phyloP scores from a whole-genome alignment of 2,888 invertebrate species.

The Bruchidius siliquastri region DNA sequence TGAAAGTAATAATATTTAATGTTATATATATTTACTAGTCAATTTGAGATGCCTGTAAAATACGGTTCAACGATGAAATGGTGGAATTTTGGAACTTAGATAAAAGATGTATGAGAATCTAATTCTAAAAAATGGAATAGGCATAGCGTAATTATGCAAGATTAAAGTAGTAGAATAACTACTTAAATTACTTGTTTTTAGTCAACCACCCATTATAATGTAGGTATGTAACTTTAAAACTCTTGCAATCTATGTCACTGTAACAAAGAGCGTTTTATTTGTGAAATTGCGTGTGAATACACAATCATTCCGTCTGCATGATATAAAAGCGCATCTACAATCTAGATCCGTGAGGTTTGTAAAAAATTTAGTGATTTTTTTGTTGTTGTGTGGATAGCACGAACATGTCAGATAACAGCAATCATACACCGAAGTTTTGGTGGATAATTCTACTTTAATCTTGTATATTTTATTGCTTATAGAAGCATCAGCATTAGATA shows the following conservation, averaged over 20 bases:
- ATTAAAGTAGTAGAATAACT: background rate
- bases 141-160: background rate
- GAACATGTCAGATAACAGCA: background rate
- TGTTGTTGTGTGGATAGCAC: too few species aligned
- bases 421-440: background rate
- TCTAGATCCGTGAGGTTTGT: too few species aligned
- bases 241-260: too few species aligned
- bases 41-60: slow-evolving; percentile 41
- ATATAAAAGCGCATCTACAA: too few species aligned
- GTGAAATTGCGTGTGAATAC: too few species aligned
- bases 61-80: slow-evolving; percentile 7
- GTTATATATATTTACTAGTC: slow-evolving; percentile 44
- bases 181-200: too few species aligned
- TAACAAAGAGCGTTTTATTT: too few species aligned
- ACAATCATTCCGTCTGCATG: too few species aligned
- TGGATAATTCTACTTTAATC: background rate
- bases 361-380: too few species aligned
- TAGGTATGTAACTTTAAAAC: too few species aligned
- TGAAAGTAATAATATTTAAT: slow-evolving; percentile 35
- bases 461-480: background rate
- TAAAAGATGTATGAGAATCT: slow-evolving; percentile 1
- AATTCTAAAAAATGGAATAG: slow-evolving; percentile 2
- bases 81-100: slow-evolving; percentile 3
- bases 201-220: too few species aligned
- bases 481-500: background rate